These are phyloP conservation scores for Acleris cristana DNA, from an alignment of 2,888 invertebrate species.

Conservation along the genomic window DNA sequence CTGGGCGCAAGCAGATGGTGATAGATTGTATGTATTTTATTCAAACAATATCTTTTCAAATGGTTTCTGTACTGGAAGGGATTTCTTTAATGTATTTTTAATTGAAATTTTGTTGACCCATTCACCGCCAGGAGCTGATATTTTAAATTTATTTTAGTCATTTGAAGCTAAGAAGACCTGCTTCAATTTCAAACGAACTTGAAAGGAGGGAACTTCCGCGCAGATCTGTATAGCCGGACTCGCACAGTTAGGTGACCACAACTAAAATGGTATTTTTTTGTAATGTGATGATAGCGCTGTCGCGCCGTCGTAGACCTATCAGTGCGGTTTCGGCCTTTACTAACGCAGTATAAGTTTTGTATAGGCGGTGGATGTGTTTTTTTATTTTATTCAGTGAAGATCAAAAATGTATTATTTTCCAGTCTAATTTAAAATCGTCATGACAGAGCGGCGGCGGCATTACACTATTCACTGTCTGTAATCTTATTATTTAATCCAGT, in stretches of 20 bases:
- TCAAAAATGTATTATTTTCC: slow-evolving; percentile 1
- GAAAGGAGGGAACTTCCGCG: background rate
- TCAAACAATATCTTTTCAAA: slow-evolving; percentile 59
- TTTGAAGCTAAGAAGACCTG: background rate
- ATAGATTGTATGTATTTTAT: slow-evolving; percentile 78
- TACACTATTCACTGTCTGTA: no score
- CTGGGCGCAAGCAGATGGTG: slow-evolving; percentile 74
- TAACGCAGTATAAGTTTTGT: background rate
- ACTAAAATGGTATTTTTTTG: no score
- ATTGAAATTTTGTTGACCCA: slow-evolving; percentile 8
- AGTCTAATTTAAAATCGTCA: no score
- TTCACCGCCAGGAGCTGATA: slow-evolving; percentile 15
- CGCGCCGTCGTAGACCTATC: background rate
- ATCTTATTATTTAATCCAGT: no score
- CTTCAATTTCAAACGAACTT: background rate
- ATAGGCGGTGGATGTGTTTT: slow-evolving; percentile 17
- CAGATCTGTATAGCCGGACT: background rate
- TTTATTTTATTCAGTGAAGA: slow-evolving; percentile 22
- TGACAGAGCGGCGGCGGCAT: no score
- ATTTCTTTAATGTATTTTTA: slow-evolving; percentile 27
- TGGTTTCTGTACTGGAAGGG: slow-evolving; percentile 47
- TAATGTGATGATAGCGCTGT: no score
- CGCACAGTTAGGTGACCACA: no score
- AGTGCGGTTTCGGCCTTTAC: background rate
- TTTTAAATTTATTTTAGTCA: background rate